Evolutionary conservation across 2,888 invertebrate genomes (phyloP).

Genomic region (Galeruca laticollis): DNA sequence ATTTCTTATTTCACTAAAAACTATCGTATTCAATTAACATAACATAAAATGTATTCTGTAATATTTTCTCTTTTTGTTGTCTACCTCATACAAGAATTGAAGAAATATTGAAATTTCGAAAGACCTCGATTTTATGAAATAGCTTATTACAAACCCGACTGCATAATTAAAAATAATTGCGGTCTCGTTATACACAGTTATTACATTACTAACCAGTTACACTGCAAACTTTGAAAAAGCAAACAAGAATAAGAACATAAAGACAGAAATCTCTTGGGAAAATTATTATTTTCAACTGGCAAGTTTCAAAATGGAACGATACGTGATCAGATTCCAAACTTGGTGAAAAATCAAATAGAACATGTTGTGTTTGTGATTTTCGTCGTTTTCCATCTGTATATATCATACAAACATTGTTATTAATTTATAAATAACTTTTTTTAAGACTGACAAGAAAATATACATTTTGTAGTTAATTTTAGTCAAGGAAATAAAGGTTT

Average conservation of each 20-base stretch:
- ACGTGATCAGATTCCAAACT: background rate
- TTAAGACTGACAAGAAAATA: too few relatives aligned
- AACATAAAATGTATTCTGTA: background rate
- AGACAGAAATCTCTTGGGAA: slow-evolving; percentile 7
- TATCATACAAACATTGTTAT: too few relatives aligned
- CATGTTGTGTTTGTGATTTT: background rate
- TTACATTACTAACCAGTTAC: slow-evolving; percentile 33
- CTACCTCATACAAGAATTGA: background rate
- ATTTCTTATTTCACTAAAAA: too few relatives aligned
- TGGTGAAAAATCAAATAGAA: background rate
- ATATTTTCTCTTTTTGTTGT: background rate
- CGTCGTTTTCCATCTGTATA: background rate
- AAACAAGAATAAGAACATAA: slow-evolving; percentile 6
- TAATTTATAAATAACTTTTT: too few relatives aligned
- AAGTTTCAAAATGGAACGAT: background rate
- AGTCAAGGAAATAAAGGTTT: too few relatives aligned
- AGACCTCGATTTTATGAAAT: slow-evolving; percentile 30
- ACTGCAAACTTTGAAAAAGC: slow-evolving; percentile 12
- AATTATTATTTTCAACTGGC: slow-evolving; percentile 2
- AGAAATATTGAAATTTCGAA: slow-evolving; percentile 34
- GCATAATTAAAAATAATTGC: slow-evolving; percentile 37
- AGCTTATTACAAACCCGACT: slow-evolving; percentile 24
- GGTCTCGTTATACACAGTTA: slow-evolving; percentile 29
- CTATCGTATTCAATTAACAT: too few relatives aligned
- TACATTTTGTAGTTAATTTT: too few relatives aligned